Conservation (phyloP, 2,888 invertebrate species). For the Osedax frankpressi region DNA sequence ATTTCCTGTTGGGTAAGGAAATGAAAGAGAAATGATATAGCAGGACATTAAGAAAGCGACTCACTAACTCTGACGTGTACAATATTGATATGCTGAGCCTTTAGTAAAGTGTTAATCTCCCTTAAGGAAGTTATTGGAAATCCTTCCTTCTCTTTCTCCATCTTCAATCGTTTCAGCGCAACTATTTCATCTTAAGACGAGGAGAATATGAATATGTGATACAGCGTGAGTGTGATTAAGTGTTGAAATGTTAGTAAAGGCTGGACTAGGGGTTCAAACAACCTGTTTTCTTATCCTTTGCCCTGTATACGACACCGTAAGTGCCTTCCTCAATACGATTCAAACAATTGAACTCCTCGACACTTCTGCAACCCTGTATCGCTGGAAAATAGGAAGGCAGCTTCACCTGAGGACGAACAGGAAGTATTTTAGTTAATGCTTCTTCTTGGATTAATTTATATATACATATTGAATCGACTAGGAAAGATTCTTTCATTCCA, state of each 20-base stretch:
- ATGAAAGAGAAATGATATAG: not conserved
- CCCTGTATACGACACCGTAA: constrained; percentile 93
- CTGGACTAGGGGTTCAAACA: no score
- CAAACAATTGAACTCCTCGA: constrained; percentile 92
- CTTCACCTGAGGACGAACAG: no score
- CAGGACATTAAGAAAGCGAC: not conserved
- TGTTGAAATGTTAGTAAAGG: no score
- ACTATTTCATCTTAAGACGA: constrained; percentile 68
- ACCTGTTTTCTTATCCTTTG: constrained; percentile 78
- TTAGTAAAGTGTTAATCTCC: constrained; percentile 91
- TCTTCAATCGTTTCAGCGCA: constrained; percentile 90
- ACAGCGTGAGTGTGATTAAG: no score
- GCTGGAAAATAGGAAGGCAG: constrained; percentile 73
- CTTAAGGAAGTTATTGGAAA: constrained; percentile 95
- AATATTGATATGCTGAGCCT: constrained; percentile 89
- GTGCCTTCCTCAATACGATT: constrained; percentile 98
- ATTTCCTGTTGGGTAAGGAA: constrained; percentile 62
- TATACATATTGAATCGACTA: no score
- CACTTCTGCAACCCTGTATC: constrained; percentile 77
- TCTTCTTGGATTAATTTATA: no score
- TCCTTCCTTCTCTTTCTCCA: constrained; percentile 99
- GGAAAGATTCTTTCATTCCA: no score
- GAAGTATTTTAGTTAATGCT: no score
- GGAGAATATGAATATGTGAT: no score
- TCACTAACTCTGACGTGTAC: constrained; percentile 63